A percentile compares a stretch with the other conserved stretches of the same genome.
Conservation (phyloP, 2,113 vertebrate genomes). For the Leuciscus idus region DNA sequence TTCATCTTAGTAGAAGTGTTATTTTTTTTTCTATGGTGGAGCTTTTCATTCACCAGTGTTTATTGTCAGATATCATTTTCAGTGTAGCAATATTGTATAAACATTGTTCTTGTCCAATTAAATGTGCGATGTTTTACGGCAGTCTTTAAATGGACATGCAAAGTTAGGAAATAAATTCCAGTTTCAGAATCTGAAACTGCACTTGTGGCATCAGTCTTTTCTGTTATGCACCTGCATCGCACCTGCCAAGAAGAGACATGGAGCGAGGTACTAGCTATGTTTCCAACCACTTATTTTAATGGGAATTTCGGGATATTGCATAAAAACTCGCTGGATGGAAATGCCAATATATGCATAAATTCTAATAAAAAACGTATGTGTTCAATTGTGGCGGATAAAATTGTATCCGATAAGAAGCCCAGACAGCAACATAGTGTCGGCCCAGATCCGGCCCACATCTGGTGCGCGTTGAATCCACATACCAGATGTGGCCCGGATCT, state of each 20-base stretch:
- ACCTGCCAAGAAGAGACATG: neutral
- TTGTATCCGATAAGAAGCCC: no score
- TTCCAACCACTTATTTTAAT: no score
- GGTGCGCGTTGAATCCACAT: no score
- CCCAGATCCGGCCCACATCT: no score
- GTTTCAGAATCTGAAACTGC: constrained; percentile 22
- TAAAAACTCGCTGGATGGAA: no score
- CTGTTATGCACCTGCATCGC: neutral
- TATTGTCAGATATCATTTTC: constrained; percentile 33
- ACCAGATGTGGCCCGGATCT: no score
- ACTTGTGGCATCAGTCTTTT: neutral
- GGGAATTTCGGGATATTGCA: no score
- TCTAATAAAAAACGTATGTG: no score
- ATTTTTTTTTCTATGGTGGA: neutral
- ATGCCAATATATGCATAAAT: no score
- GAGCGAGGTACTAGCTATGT: neutral
- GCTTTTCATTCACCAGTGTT: constrained; percentile 44
- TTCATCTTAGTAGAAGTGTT: constrained; percentile 18
- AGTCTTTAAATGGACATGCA: constrained; percentile 21
- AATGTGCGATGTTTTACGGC: constrained; percentile 31
- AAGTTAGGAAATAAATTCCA: constrained; percentile 50
- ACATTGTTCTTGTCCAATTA: constrained; percentile 19
- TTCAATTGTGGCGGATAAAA: no score
- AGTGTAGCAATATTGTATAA: constrained; percentile 40
- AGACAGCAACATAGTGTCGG: no score